Percentiles rank a stretch among this genome's conserved stretches.
Conservation (phyloP, 2,113 vertebrate genomes). For the Anseranas semipalmata region DNA sequence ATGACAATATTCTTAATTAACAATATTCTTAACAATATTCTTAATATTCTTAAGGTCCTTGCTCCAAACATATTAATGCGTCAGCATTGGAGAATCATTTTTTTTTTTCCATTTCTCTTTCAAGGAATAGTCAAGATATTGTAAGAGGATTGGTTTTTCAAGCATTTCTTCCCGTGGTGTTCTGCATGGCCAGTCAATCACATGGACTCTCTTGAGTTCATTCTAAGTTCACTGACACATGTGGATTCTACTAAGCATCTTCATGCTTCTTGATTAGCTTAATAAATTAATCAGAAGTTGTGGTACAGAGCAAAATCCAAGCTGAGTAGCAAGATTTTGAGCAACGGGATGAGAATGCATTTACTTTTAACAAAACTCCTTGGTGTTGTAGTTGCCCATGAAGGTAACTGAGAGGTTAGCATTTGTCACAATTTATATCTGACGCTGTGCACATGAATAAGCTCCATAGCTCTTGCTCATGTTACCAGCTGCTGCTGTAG, state of each 20-base stretch:
- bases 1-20: too few relatives aligned
- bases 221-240: not conserved
- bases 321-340: not conserved
- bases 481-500: rapidly evolving
- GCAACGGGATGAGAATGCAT: not conserved
- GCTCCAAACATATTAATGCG: not conserved
- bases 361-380: not conserved
- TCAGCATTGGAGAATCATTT: not conserved
- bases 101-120: not conserved
- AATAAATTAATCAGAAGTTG: conserved; percentile 3
- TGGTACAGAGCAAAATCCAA: not conserved
- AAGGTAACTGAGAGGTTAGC: not conserved
- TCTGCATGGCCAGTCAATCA: not conserved
- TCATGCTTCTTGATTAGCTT: conserved; percentile 14
- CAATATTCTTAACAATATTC: too few relatives aligned
- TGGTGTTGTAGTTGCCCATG: not conserved
- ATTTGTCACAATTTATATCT: not conserved
- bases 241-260: not conserved
- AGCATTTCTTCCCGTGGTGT: not conserved
- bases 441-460: rapidly evolving
- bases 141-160: not conserved
- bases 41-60: not conserved
- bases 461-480: not conserved
- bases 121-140: not conserved
- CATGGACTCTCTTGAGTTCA: not conserved